phyloP scores from a whole-genome alignment of 2,888 invertebrate genomes.

The Serripes groenlandicus region DNA sequence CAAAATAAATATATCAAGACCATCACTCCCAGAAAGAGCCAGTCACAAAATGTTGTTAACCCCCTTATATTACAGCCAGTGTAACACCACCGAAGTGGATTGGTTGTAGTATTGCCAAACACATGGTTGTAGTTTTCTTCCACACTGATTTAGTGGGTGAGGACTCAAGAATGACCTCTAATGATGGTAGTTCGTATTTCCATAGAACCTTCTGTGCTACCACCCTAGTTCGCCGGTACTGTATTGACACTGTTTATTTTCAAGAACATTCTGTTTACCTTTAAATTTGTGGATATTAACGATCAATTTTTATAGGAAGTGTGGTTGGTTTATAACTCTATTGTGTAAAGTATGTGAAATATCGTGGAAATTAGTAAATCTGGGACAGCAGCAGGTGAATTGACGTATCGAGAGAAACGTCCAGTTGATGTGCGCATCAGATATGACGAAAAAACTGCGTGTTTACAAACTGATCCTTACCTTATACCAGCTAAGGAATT shows the following conservation, averaged over 20 bases:
- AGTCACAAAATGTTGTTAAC: not conserved
- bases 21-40: not conserved
- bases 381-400: not conserved
- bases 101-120: not conserved
- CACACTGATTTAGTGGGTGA: not conserved
- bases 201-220: no score
- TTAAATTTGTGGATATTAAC: not conserved
- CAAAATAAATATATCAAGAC: not conserved
- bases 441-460: conserved; percentile 20
- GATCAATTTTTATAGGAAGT: not conserved
- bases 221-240: not conserved
- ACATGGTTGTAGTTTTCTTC: not conserved
- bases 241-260: not conserved
- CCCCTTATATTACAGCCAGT: not conserved
- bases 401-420: not conserved
- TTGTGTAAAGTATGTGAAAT: not conserved
- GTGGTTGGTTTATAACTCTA: not conserved
- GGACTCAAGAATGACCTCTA: no score
- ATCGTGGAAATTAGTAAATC: not conserved
- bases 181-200: no score
- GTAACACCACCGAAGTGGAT: not conserved
- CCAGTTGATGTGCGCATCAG: conserved; percentile 22
- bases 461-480: conserved; percentile 10
- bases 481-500: not conserved
- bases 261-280: not conserved